phyloP scores from a whole-genome alignment of 35 echinoderm and acorn worm genomes.

The Ptychodera flava region DNA sequence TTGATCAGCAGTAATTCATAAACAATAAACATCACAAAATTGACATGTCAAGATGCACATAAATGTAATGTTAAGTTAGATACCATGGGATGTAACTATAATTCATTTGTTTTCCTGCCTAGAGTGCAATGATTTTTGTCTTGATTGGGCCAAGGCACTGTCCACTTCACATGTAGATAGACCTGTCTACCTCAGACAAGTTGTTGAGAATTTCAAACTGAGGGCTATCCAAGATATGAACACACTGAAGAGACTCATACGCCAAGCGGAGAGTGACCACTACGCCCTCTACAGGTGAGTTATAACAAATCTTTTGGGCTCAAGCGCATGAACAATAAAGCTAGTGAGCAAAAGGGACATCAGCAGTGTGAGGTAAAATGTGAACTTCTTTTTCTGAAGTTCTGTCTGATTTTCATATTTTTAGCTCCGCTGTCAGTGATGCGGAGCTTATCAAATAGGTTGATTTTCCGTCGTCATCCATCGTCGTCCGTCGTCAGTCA shows the following conservation, averaged over 20 bases:
- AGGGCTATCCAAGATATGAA: conserved; percentile 97
- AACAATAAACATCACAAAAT: too few species aligned
- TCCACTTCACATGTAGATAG: conserved; percentile 35
- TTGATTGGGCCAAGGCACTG: conserved; percentile 69
- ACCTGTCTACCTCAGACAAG: conserved; percentile 74
- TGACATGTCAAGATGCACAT: too few species aligned
- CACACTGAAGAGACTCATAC: conserved; percentile 76
- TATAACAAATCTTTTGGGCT: background rate
- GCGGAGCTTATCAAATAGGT: too few species aligned
- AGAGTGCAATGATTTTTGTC: conserved; percentile 35
- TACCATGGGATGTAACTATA: too few species aligned
- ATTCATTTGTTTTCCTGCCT: too few species aligned
- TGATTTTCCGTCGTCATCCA: too few species aligned
- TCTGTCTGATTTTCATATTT: too few species aligned
- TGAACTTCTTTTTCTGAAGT: background rate
- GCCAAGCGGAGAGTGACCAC: conserved; percentile 93
- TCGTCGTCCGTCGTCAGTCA: too few species aligned
- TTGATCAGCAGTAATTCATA: too few species aligned
- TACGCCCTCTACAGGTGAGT: conserved; percentile 94
- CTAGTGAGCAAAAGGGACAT: background rate
- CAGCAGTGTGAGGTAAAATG: background rate
- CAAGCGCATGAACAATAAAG: background rate
- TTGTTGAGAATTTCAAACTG: conserved; percentile 91
- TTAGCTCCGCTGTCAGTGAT: too few species aligned
- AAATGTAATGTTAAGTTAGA: too few species aligned